Conservation (phyloP, 2,888 invertebrate genomes). For the Aphodius granarius region DNA sequence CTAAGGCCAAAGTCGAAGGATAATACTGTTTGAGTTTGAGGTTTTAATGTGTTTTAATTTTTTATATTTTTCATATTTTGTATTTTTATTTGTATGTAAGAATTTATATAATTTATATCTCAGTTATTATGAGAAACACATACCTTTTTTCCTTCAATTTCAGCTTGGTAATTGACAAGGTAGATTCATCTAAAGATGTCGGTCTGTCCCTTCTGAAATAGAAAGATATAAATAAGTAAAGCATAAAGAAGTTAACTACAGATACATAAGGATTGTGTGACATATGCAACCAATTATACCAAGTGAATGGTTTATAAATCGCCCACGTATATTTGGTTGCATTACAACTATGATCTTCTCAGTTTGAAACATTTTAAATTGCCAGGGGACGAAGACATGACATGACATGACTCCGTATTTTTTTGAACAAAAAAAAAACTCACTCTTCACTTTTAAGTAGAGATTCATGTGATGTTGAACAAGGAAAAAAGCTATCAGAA, state of each 20-base stretch:
- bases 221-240: background rate
- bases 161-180: background rate
- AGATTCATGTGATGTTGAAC: conserved; percentile 22
- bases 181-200: conserved; percentile 5
- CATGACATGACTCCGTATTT: background rate
- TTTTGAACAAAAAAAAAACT: background rate
- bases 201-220: conserved; percentile 12
- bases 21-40: no score
- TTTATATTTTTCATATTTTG: no score
- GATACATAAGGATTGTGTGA: no score
- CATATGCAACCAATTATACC: no score
- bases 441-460: conserved; percentile 18
- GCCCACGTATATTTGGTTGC: no score
- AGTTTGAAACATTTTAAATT: no score
- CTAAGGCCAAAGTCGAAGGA: no score
- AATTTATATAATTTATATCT: no score
- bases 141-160: conserved; percentile 9
- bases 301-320: no score
- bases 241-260: background rate
- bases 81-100: no score
- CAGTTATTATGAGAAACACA: background rate
- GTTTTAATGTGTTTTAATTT: no score
- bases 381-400: background rate
- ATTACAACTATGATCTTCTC: no score
- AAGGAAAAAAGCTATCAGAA: conserved; percentile 16